Evolutionary conservation across 2,113 vertebrate species (phyloP).

Genomic region (Chrysemys picta): DNA sequence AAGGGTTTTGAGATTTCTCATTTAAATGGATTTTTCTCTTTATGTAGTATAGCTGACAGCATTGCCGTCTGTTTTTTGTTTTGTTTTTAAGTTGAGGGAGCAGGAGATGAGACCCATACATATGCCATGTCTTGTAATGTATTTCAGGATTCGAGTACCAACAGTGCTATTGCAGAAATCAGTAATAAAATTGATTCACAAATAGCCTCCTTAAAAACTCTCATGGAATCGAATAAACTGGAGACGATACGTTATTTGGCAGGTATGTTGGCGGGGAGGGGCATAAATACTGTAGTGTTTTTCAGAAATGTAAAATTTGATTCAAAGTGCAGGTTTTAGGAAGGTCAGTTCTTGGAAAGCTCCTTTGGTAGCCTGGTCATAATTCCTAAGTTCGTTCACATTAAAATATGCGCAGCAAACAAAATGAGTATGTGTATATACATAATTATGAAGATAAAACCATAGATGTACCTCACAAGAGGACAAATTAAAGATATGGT

Average conservation of each 20-base stretch:
- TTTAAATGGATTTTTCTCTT: background rate
- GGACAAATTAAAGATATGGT: background rate
- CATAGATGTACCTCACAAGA: background rate
- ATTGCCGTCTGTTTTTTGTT: background rate
- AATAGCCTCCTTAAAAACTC: conserved; percentile 94
- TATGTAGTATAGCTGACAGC: background rate
- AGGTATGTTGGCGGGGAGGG: conserved; percentile 77
- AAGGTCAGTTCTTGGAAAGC: background rate
- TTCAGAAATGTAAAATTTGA: background rate
- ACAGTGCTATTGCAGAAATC: conserved; percentile 89
- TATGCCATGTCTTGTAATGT: background rate
- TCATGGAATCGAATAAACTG: conserved; percentile 96
- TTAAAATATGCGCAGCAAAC: background rate
- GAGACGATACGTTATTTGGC: conserved; percentile 91
- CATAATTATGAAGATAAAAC: background rate
- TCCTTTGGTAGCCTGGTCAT: background rate
- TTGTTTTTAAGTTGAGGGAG: background rate
- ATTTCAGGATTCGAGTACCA: conserved; percentile 88
- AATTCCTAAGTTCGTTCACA: too few species aligned
- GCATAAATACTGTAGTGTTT: background rate
- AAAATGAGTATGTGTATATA: background rate
- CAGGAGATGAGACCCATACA: background rate
- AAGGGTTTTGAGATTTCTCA: background rate
- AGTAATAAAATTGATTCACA: conserved; percentile 95
- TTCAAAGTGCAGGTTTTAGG: background rate